These are phyloP conservation scores for Asarcornis scutulata DNA, from an alignment of 2,113 vertebrate genomes.

Conservation along the genomic window DNA sequence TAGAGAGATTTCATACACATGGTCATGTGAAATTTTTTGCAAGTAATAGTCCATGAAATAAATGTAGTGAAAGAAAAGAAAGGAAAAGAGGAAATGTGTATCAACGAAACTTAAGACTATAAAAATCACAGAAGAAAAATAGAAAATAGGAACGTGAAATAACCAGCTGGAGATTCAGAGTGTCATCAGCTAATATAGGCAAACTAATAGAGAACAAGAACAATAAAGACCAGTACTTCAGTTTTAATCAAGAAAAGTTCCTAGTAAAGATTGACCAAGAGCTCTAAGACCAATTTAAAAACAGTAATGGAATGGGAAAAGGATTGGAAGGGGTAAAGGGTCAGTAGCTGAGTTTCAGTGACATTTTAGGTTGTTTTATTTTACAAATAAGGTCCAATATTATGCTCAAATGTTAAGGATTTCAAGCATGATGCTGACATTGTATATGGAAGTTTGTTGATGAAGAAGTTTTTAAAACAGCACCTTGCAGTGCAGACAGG, in stretches of 20 bases:
- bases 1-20: background rate
- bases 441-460: background rate
- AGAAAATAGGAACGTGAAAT: background rate
- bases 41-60: background rate
- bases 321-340: background rate
- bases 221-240: background rate
- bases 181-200: background rate
- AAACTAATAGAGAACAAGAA: background rate
- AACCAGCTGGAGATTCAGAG: background rate
- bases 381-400: background rate
- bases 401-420: background rate
- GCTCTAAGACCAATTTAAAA: background rate
- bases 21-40: background rate
- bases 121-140: background rate
- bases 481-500: background rate
- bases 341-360: background rate
- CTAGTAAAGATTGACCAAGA: background rate
- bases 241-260: background rate
- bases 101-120: background rate
- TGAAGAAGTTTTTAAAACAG: background rate
- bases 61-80: background rate
- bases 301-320: fast-evolving
- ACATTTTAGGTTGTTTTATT: background rate
- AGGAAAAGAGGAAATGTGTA: background rate
- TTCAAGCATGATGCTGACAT: background rate